phyloP scores from a whole-genome alignment of 2,797 vertebrate genomes.

The Ispidina lecontei region DNA sequence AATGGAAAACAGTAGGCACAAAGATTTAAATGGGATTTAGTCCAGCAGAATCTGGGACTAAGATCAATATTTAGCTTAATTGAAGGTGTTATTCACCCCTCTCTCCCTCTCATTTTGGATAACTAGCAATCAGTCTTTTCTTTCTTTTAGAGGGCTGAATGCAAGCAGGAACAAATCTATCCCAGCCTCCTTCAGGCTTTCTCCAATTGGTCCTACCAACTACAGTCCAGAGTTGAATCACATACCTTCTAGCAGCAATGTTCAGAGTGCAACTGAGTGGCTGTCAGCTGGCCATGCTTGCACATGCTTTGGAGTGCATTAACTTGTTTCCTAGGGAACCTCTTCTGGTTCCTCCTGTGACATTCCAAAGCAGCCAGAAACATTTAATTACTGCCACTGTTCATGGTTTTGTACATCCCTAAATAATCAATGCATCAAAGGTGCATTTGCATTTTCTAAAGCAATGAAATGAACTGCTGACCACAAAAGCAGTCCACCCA shows the following conservation, averaged over 20 bases:
- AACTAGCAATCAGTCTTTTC: background rate
- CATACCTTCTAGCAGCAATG: background rate
- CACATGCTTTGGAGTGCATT: slow-evolving; percentile 44
- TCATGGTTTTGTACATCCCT: slow-evolving; percentile 8
- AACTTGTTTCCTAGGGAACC: slow-evolving; percentile 65
- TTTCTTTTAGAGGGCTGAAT: slow-evolving; percentile 4
- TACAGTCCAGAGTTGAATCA: background rate
- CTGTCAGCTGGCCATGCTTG: slow-evolving; percentile 57
- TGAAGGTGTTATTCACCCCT: slow-evolving; percentile 20
- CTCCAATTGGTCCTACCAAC: background rate
- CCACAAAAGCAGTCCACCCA: background rate
- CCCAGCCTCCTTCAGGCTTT: background rate
- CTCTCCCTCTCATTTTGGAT: background rate
- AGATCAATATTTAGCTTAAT: slow-evolving; percentile 39
- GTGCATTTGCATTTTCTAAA: slow-evolving; percentile 48
- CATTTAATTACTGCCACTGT: slow-evolving; percentile 15
- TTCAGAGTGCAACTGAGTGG: background rate
- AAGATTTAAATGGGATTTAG: slow-evolving; percentile 21
- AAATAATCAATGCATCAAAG: slow-evolving; percentile 43
- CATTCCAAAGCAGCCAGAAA: slow-evolving; percentile 35
- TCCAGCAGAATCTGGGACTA: slow-evolving; percentile 23
- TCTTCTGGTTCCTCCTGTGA: background rate
- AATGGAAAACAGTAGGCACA: background rate
- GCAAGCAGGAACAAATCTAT: slow-evolving; percentile 5
- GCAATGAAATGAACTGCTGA: slow-evolving; percentile 15